A percentile compares a stretch with the other conserved stretches of the same genome.
Conservation (phyloP, 2,113 vertebrate species). For the Microtus oregoni region DNA sequence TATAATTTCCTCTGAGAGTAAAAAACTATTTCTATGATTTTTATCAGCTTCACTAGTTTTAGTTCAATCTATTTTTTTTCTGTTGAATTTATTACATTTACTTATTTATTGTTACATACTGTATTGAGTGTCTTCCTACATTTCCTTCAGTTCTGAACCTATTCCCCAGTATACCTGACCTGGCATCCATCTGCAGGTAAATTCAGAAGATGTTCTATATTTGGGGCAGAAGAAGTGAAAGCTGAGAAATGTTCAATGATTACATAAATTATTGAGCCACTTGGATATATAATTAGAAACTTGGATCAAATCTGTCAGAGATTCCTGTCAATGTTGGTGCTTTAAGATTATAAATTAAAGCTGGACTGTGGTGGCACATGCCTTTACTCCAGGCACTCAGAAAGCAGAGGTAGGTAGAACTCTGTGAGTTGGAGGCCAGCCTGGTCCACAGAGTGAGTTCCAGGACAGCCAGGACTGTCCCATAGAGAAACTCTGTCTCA, state of each 20-base stretch:
- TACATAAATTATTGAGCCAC: neutral
- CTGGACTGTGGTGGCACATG: too few relatives aligned
- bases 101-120: neutral
- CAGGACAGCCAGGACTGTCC: too few relatives aligned
- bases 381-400: too few relatives aligned
- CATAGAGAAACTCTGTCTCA: too few relatives aligned
- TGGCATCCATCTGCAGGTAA: neutral
- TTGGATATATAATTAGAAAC: neutral
- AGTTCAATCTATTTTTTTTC: constrained; percentile 25
- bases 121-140: neutral
- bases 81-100: neutral
- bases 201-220: neutral
- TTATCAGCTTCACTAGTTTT: neutral
- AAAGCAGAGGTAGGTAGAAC: too few relatives aligned
- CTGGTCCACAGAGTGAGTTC: too few relatives aligned
- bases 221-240: neutral
- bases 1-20: neutral
- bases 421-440: too few relatives aligned
- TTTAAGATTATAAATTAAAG: constrained; percentile 35
- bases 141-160: neutral
- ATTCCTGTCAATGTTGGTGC: constrained; percentile 63
- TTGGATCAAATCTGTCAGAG: neutral
- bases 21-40: neutral
- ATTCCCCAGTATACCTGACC: neutral
- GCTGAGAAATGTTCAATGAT: neutral